phyloP scores from a whole-genome alignment of 2,888 invertebrate genomes.

The Drosophila hamatofila region DNA sequence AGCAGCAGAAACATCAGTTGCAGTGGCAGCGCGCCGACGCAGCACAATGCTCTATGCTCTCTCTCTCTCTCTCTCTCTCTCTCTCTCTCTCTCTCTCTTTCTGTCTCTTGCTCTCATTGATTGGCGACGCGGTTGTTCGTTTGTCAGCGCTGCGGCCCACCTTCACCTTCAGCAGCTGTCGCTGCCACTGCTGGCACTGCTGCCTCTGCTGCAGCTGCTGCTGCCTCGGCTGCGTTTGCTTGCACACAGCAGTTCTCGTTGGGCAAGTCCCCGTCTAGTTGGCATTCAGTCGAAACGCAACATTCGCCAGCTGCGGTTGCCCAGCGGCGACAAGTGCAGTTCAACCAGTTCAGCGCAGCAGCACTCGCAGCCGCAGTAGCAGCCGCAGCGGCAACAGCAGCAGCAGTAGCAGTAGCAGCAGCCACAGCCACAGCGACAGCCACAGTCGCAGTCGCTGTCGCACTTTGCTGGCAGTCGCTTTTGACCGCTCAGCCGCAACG shows the following conservation, averaged over 20 bases:
- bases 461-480: slow-evolving; percentile 59
- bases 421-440: slow-evolving; percentile 10
- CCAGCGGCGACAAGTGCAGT: slow-evolving; percentile 62
- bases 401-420: neutral
- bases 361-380: slow-evolving; percentile 3
- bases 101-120: slow-evolving; percentile 53
- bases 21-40: slow-evolving; percentile 63
- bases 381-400: neutral
- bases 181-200: slow-evolving; percentile 9
- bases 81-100: slow-evolving; percentile 35
- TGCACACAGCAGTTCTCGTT: slow-evolving; percentile 83
- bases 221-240: slow-evolving; percentile 22
- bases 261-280: slow-evolving; percentile 82
- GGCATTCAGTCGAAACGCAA: slow-evolving; percentile 84
- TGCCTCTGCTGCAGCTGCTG: slow-evolving; percentile 6
- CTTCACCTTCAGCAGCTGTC: slow-evolving; percentile 68
- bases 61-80: slow-evolving; percentile 33
- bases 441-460: slow-evolving; percentile 27
- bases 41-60: slow-evolving; percentile 43
- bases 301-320: slow-evolving; percentile 84
- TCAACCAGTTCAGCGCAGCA: slow-evolving; percentile 29
- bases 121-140: slow-evolving; percentile 43
- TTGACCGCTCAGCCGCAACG: slow-evolving; percentile 60
- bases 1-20: slow-evolving; percentile 24
- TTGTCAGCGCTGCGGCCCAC: slow-evolving; percentile 42